Evolutionary conservation across 1,140 invertebrate genomes (phyloP), one percentile per base, ranked within the genome.

Genomic region (Hylaeus volcanicus): DNA sequence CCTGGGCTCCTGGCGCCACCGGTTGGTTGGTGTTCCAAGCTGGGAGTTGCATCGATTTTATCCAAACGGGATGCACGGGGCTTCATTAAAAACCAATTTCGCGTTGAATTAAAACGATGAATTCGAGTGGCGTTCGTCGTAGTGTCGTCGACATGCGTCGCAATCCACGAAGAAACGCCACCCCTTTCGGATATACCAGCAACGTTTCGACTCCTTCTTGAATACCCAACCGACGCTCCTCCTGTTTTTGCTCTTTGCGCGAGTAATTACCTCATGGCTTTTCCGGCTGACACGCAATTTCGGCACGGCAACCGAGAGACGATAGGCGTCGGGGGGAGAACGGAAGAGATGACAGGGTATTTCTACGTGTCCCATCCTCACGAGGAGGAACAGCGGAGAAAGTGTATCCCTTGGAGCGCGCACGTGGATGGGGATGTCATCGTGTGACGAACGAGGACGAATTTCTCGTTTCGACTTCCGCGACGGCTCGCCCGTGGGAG

Each of bases 271-370:
- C 41, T 11, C 45, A 63, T 45, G 70, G 73, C 48, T 86, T 86
- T 87, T 51, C 56, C 66, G 56, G 65, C 60, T 79, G 83, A 86
- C 86, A 79, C 61, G 76, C 87, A 81, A 85, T 87, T 81, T 83
- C 80, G 74, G 65, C 58, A 53, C 39, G 74, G 60, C 45, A 12
- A 12, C 5, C 14, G 51, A 69, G 37, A 83, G 58, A 56, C 53
- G 74, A 74, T 64, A 55, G 72, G 56, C 77, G 70, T 78, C 66
- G 76, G 82, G 66, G 51, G 51, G 69, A 51, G 43, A 61, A 39
- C 48, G 75, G 61, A 89, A 61, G 81, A 84, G 90, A 89, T 89
- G 90, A 90, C 90, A 88, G 86, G 89, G 79, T 89, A 89, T 88
- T 91, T 90, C 85, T 86, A 80, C 74, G 79, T 87, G 88, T 81